A percentile compares a stretch with the other conserved stretches of the same genome.
Evolutionary conservation across 2,113 vertebrate species (phyloP).

Genomic region (Meriones unguiculatus): DNA sequence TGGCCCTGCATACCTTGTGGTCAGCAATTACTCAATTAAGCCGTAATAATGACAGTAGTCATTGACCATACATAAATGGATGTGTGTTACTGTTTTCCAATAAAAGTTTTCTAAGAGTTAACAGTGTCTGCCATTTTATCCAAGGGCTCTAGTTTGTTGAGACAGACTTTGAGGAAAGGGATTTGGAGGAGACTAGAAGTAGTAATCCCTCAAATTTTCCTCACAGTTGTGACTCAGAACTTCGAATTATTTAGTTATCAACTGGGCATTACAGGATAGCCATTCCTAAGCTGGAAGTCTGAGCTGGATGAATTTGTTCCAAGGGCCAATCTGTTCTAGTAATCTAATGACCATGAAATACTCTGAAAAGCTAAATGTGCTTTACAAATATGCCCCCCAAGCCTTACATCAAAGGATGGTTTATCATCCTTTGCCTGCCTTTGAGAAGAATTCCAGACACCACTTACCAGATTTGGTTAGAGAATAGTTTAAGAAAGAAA

Average conservation of each 20-base stretch:
- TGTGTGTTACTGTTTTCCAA: background rate
- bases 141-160: background rate
- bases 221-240: background rate
- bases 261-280: background rate
- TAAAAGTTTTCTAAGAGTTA: constrained; percentile 14
- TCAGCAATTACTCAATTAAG: background rate
- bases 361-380: background rate
- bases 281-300: background rate
- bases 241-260: constrained; percentile 31
- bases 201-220: background rate
- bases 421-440: background rate
- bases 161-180: background rate
- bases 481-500: background rate
- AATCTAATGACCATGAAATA: constrained; percentile 40
- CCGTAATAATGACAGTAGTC: background rate
- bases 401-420: background rate
- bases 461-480: background rate
- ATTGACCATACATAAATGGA: background rate
- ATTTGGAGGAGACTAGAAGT: background rate
- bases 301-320: background rate
- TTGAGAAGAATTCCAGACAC: constrained; percentile 25
- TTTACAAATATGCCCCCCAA: background rate
- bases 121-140: background rate
- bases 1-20: background rate
- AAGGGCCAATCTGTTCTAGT: background rate